A percentile compares a stretch with the other conserved stretches of the same genome.
phyloP scores from a whole-genome alignment of 2,888 invertebrate species.

The Craniophora ligustri region DNA sequence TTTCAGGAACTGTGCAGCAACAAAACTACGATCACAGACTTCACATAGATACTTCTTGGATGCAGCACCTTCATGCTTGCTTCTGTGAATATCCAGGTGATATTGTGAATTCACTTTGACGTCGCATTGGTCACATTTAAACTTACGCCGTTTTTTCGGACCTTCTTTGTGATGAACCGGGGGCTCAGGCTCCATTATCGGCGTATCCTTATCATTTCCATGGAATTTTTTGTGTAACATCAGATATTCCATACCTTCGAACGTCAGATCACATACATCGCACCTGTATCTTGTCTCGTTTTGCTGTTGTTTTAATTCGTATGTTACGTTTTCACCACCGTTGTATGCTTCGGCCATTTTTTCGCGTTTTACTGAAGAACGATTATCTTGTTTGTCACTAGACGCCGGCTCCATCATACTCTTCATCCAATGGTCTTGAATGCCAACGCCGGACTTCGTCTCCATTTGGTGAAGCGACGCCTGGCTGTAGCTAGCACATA shows the following conservation, averaged over 20 bases:
- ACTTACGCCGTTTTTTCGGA: slow-evolving; percentile 81
- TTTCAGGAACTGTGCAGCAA: slow-evolving; percentile 84
- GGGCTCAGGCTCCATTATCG: slow-evolving; percentile 72
- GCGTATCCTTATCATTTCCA: slow-evolving; percentile 80
- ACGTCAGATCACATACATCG: slow-evolving; percentile 82
- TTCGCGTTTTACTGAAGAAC: slow-evolving; percentile 80
- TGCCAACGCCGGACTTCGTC: slow-evolving; percentile 78
- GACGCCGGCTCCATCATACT: slow-evolving; percentile 85
- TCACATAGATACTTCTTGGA: slow-evolving; percentile 83
- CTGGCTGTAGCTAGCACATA: slow-evolving; percentile 71
- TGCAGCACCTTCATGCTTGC: slow-evolving; percentile 81
- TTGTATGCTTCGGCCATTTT: slow-evolving; percentile 83
- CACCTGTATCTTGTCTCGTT: slow-evolving; percentile 76
- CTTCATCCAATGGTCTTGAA: slow-evolving; percentile 86
- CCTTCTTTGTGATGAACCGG: slow-evolving; percentile 67
- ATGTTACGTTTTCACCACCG: slow-evolving; percentile 74
- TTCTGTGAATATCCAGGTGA: slow-evolving; percentile 82
- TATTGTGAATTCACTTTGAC: slow-evolving; percentile 86
- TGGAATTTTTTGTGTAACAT: slow-evolving; percentile 85
- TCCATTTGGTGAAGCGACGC: slow-evolving; percentile 73
- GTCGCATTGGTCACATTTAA: slow-evolving; percentile 83
- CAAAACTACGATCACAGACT: slow-evolving; percentile 83
- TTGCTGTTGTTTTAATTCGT: slow-evolving; percentile 75
- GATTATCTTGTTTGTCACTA: slow-evolving; percentile 77
- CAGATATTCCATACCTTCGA: slow-evolving; percentile 82